Evolutionary conservation across 1,140 invertebrate genomes (phyloP), one percentile per base, ranked within the genome.

Genomic region (Euura lappo): DNA sequence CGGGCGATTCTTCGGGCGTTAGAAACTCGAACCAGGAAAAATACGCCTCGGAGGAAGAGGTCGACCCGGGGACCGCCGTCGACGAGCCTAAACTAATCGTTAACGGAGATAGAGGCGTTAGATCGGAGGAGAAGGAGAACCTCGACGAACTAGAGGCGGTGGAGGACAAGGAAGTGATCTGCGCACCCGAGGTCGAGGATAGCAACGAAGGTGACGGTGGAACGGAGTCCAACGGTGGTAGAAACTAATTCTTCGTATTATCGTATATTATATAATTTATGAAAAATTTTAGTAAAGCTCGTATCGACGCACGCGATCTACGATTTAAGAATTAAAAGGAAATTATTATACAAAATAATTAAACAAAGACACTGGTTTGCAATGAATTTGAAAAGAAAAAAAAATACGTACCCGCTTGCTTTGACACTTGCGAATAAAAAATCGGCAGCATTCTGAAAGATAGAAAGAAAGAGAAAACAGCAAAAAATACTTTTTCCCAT

Each of bases 11-110:
- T 60, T 60, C 51, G 8, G 28, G 28, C 28, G 28, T 28, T 28
- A 77, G 45, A 46, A 76, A 70, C 70, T 82, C 67, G 74, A 80
- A 45, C 68, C 78, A 77, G 46, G 80, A 71, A 75, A 70, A 47
- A 42, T 43, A 68, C 67, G 67, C 28, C 67, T 68, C 67, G 11
- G 67, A 43, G 28, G 67, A 68, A 11, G 67, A 44, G 3, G 67
- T 68, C 3, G 67, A 68, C 67, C 3, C 28, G 11, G 67, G 3
- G 3, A 42, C 67, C 10, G 67, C 3, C 3, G 10, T 11, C 67
- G 28, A 44, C 67, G 67, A 44, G 28, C 28, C 67, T 28, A 28
- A 10, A 4, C 11, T 68, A 42, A 8, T 68, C 28, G 44, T 42
- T 28, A 68, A 68, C 5, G 44, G 67, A 8, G 8, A 68, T n/a